Evolutionary conservation across 2,888 invertebrate genomes (phyloP).

Genomic region (Parnassius apollo): DNA sequence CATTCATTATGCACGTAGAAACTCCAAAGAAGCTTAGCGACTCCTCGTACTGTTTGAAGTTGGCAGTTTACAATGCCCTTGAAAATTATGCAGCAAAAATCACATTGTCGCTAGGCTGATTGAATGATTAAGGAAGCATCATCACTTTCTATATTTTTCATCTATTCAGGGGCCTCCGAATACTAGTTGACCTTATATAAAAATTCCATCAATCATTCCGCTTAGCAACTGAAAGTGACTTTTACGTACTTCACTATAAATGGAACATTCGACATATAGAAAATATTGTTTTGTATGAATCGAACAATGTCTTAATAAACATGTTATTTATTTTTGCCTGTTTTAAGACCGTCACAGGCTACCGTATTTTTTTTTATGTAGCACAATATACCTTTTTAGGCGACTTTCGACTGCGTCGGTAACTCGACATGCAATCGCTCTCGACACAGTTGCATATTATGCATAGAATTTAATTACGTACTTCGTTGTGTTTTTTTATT

Average conservation of each 20-base stretch:
- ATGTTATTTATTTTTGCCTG: slow-evolving; percentile 21
- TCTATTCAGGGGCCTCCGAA: slow-evolving; percentile 49
- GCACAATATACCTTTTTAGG: slow-evolving; percentile 14
- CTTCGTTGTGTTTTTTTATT: slow-evolving; percentile 19
- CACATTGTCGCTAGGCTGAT: slow-evolving; percentile 57
- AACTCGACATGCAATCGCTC: slow-evolving; percentile 23
- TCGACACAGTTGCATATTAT: slow-evolving; percentile 17
- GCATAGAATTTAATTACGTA: slow-evolving; percentile 25
- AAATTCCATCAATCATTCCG: slow-evolving; percentile 40
- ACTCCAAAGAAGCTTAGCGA: slow-evolving; percentile 36
- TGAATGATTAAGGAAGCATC: slow-evolving; percentile 48
- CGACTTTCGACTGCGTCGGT: slow-evolving; percentile 24
- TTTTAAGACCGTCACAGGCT: slow-evolving; percentile 30
- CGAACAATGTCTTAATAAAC: slow-evolving; percentile 30
- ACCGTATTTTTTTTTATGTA: slow-evolving; percentile 18
- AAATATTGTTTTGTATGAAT: slow-evolving; percentile 61
- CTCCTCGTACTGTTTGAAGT: slow-evolving; percentile 47
- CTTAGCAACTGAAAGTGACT: slow-evolving; percentile 58
- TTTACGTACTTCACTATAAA: slow-evolving; percentile 64
- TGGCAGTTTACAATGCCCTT: slow-evolving; percentile 65
- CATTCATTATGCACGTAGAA: slow-evolving; percentile 68
- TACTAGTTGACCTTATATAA: slow-evolving; percentile 37
- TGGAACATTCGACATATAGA: slow-evolving; percentile 69
- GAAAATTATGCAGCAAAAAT: slow-evolving; percentile 80
- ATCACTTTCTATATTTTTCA: slow-evolving; percentile 41